A percentile compares a stretch with the other conserved stretches of the same genome.
Conservation (phyloP, 37 sponge, comb jelly and placozoan species). For the Oscarella lobularis region DNA sequence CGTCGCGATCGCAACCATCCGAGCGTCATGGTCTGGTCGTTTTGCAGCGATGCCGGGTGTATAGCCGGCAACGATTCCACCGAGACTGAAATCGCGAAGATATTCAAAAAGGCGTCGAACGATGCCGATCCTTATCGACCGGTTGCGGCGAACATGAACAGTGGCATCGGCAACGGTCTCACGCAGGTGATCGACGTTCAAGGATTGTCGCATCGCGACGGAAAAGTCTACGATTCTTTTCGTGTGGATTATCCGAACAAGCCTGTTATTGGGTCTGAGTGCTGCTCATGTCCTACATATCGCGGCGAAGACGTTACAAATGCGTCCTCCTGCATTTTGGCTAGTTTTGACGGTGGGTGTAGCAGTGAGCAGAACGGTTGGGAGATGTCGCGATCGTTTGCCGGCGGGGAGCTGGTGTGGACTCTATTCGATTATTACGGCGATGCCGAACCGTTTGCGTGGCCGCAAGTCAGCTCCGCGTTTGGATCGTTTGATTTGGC, state of each 20-base stretch:
- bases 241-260: constrained; percentile 22
- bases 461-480: constrained; percentile 33
- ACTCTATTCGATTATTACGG: constrained; percentile 45
- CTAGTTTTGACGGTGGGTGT: constrained; percentile 29
- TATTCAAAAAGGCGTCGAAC: constrained; percentile 28
- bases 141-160: constrained; percentile 26
- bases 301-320: constrained; percentile 22
- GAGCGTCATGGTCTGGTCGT: constrained; percentile 41
- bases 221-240: constrained; percentile 18
- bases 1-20: constrained; percentile 50
- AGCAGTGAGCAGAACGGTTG: constrained; percentile 20
- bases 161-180: constrained; percentile 10
- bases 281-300: constrained; percentile 19
- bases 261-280: constrained; percentile 22
- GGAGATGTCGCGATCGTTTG: constrained; percentile 27
- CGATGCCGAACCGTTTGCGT: constrained; percentile 21
- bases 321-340: background rate
- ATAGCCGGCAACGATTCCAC: background rate
- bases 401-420: constrained; percentile 40
- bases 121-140: constrained; percentile 21
- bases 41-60: constrained; percentile 46
- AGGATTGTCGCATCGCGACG: constrained; percentile 33
- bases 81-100: background rate
- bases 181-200: constrained; percentile 29
- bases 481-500: constrained; percentile 46